Evolutionary conservation across 2,888 invertebrate genomes (phyloP), one percentile per base, ranked within the genome.

Genomic region (Zhuqinia jingwanae): DNA sequence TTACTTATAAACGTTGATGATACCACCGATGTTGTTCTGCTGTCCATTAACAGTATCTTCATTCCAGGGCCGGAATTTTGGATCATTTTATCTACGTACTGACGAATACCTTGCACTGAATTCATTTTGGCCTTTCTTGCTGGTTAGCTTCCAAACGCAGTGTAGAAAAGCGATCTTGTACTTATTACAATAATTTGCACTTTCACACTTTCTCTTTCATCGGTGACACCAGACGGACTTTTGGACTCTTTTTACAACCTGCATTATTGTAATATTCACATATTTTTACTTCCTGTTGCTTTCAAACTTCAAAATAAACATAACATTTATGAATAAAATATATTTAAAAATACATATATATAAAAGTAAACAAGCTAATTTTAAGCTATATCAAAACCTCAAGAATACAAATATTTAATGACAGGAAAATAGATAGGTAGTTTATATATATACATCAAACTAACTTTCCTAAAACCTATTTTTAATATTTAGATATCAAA

Each of bases 1-100:
- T 94, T 94, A 53, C 94, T 91, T 15, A 93, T 92, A 93, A 98
- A 98, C 89, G 99, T 93, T 96, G 99, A 97, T 91, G 99, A 99
- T 13, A 99, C 96, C 85, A 91, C 89, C 10, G 89, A 89, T 11
- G 91, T 91, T 89, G 99, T 99, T 93, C 99, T 98, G 93, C 97
- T 97, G 93, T 99, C 99, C 96, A 99, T 97, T 70, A 99, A 93
- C 89, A 99, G 95, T 58, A 99, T 97, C 95, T 99, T 99, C 99
- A 99, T 99, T 76, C 99, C 99, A 60, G 98, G 97, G 1, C 99
- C 99, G 92, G 98, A 97, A 92, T 99, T 97, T 90, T 97, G 96
- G 5, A 98, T 97, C 98, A 99, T 99, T 93, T 98, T 98, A 65
- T 96, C 96, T 88, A 99, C 95, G 92, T 99, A 99, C 92, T 97